Evolutionary conservation across 2,888 invertebrate species (phyloP).

Genomic region (Acanthosepion pharaonis): DNA sequence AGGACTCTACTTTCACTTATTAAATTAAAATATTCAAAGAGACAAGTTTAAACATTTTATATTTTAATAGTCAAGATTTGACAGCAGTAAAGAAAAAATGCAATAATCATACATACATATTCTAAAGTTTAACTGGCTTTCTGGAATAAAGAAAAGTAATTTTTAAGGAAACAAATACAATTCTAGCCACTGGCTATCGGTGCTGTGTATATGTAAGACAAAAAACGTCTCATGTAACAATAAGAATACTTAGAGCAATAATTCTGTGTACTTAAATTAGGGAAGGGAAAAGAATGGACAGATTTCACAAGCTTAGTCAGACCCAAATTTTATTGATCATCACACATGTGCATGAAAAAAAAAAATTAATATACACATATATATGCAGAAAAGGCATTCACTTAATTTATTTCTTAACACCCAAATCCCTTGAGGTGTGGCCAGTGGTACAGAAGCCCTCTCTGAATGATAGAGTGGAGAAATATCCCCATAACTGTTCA

Average conservation of each 20-base stretch:
- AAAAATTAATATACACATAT: not conserved
- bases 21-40: too few relatives aligned
- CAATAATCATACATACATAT: not conserved
- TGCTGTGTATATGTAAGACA: too few relatives aligned
- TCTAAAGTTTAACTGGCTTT: too few relatives aligned
- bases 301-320: not conserved
- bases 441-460: not conserved
- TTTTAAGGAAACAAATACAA: not conserved
- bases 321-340: not conserved
- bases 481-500: constrained; percentile 12
- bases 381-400: not conserved
- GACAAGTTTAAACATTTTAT: too few relatives aligned
- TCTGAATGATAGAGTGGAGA: constrained; percentile 14
- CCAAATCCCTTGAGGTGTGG: not conserved
- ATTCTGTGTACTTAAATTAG: too few relatives aligned
- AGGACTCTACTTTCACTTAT: too few relatives aligned
- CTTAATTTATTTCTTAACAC: not conserved
- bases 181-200: not conserved
- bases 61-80: not conserved
- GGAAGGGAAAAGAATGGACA: constrained; percentile 15
- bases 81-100: not conserved
- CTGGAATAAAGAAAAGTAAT: not conserved
- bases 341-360: not conserved
- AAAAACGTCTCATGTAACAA: too few relatives aligned
- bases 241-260: too few relatives aligned